phyloP scores from a whole-genome alignment of 2,888 invertebrate species.

The Formica aserva region DNA sequence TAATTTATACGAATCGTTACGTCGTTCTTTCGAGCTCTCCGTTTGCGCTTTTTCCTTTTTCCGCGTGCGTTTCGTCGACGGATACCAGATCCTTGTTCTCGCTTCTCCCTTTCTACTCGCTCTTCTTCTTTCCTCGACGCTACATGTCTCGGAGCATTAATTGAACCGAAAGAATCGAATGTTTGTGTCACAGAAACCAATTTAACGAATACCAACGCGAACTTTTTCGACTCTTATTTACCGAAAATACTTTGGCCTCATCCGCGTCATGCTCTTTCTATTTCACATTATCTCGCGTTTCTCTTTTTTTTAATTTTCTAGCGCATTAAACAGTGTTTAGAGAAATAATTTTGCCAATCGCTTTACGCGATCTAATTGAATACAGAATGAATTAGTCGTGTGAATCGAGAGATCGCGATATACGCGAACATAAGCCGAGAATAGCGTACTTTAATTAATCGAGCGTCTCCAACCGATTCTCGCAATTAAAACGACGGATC shows the following conservation, averaged over 20 bases:
- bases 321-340: neutral
- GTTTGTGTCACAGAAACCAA: conserved; percentile 63
- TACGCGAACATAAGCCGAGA: conserved; percentile 17
- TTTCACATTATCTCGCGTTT: neutral
- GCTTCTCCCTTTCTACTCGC: neutral
- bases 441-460: conserved; percentile 59
- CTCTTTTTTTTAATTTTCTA: neutral
- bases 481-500: conserved; percentile 67
- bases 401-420: conserved; percentile 1
- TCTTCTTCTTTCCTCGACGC: conserved; percentile 33
- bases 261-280: conserved; percentile 12
- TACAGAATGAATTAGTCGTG: neutral
- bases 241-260: conserved; percentile 50
- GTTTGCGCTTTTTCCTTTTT: neutral
- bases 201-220: conserved; percentile 60
- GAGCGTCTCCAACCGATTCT: conserved; percentile 57
- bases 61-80: conserved; percentile 7
- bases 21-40: conserved; percentile 7
- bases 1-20: conserved; percentile 51
- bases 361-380: neutral
- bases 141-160: conserved; percentile 53
- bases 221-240: conserved; percentile 25
- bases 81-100: neutral
- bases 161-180: conserved; percentile 66
- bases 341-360: neutral